A percentile compares a stretch with the other conserved stretches of the same genome.
These are phyloP conservation scores for Hemithea aestivaria DNA, from an alignment of 2,888 invertebrate species.

Conservation along the genomic window DNA sequence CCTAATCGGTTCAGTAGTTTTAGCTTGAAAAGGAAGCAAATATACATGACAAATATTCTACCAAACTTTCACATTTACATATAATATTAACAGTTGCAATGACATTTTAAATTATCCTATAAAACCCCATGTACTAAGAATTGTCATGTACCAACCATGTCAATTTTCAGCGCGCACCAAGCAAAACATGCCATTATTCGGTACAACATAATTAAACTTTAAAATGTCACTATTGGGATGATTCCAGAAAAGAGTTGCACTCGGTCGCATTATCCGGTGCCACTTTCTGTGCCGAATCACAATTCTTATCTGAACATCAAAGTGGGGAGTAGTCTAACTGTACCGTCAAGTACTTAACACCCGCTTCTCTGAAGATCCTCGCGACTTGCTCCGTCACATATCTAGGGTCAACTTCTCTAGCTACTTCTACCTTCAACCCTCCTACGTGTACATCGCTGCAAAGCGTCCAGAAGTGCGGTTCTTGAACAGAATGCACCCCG, in stretches of 20 bases:
- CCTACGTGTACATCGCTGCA: conserved; percentile 97
- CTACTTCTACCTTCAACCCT: conserved; percentile 96
- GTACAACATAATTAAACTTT: too few relatives aligned
- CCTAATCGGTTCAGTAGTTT: too few relatives aligned
- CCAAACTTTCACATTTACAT: too few relatives aligned
- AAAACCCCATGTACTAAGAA: too few relatives aligned
- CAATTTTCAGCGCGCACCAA: too few relatives aligned
- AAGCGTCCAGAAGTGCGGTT: conserved; percentile 99
- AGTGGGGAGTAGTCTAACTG: conserved; percentile 93
- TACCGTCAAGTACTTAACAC: conserved; percentile 94
- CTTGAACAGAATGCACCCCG: conserved; percentile 97
- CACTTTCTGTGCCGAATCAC: conserved; percentile 14
- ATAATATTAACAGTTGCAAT: too few relatives aligned
- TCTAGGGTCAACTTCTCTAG: conserved; percentile 93
- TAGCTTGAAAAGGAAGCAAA: too few relatives aligned
- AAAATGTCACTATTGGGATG: too few relatives aligned
- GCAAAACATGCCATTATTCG: too few relatives aligned
- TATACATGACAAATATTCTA: too few relatives aligned
- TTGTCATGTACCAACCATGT: too few relatives aligned
- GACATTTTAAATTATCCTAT: too few relatives aligned
- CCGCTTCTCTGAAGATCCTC: conserved; percentile 95
- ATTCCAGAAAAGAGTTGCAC: conserved; percentile 14
- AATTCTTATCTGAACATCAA: conserved; percentile 40
- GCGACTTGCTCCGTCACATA: conserved; percentile 96
- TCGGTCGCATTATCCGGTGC: conserved; percentile 15